A percentile compares a stretch with the other conserved stretches of the same genome.
phyloP scores from a whole-genome alignment of 2,888 invertebrate species.

The Tinea pellionella region DNA sequence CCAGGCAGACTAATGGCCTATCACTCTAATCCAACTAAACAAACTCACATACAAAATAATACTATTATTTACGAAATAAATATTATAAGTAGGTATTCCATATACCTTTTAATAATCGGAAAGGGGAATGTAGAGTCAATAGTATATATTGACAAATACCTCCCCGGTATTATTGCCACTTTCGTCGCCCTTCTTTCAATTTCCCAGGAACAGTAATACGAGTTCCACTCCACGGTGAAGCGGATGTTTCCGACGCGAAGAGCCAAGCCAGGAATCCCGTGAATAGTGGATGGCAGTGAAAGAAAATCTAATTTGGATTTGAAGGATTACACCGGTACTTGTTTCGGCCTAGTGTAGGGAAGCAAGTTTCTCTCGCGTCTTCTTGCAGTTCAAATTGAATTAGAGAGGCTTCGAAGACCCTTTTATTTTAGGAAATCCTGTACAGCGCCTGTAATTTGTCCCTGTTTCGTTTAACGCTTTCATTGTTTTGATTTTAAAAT shows the following conservation, averaged over 20 bases:
- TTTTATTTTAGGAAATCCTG: conserved; percentile 35
- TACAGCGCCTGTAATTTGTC: conserved; percentile 26
- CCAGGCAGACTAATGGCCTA: too few species aligned
- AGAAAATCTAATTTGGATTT: conserved; percentile 70
- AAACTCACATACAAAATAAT: background rate
- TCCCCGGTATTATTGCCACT: background rate
- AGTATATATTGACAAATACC: conserved; percentile 5
- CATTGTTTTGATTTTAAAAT: conserved; percentile 4
- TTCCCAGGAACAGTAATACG: conserved; percentile 11
- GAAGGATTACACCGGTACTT: conserved; percentile 61
- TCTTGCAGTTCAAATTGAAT: conserved; percentile 50
- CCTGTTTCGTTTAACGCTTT: conserved; percentile 23
- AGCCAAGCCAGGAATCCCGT: conserved; percentile 29
- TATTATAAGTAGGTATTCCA: background rate
- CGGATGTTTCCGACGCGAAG: conserved; percentile 1
- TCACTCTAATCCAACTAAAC: too few species aligned
- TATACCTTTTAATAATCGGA: background rate
- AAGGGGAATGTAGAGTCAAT: background rate
- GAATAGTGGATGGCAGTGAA: conserved; percentile 59
- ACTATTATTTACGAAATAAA: background rate
- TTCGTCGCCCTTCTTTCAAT: conserved; percentile 10
- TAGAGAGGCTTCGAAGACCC: conserved; percentile 35
- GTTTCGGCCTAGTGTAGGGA: conserved; percentile 59
- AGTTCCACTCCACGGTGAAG: conserved; percentile 1
- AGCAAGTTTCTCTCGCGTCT: conserved; percentile 31